phyloP scores from a whole-genome alignment of 1,140 invertebrate genomes.

The Drosophila nigromelanica region DNA sequence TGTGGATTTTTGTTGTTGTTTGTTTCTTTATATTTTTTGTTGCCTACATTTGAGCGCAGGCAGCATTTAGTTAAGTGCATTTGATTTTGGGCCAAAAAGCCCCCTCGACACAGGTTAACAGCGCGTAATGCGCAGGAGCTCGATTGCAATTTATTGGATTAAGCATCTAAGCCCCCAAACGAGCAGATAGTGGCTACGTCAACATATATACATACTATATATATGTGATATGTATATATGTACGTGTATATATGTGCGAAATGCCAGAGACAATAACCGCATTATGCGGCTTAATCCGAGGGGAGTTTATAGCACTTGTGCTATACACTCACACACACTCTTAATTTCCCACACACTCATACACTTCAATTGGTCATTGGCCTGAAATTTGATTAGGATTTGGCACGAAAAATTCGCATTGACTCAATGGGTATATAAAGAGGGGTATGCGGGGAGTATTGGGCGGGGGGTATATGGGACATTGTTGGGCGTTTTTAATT shows the following conservation, averaged over 20 bases:
- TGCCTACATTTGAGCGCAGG: constrained; percentile 56
- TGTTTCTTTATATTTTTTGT: constrained; percentile 22
- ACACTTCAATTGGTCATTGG: constrained; percentile 49
- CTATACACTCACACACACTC: constrained; percentile 10
- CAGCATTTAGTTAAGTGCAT: constrained; percentile 77
- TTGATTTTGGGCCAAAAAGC: constrained; percentile 61
- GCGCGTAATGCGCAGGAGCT: constrained; percentile 49
- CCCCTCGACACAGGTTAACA: constrained; percentile 50
- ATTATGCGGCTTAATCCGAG: constrained; percentile 53
- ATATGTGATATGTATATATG: not conserved
- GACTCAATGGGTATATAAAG: not conserved
- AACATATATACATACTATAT: constrained; percentile 15
- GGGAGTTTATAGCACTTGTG: constrained; percentile 21
- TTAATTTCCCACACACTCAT: not conserved
- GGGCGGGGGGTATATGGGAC: constrained; percentile 22
- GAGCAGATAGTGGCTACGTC: constrained; percentile 2
- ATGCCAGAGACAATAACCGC: constrained; percentile 69
- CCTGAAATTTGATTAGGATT: constrained; percentile 53
- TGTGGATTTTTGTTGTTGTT: constrained; percentile 15
- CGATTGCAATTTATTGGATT: constrained; percentile 76
- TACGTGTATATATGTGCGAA: constrained; percentile 16
- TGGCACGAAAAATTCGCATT: constrained; percentile 44
- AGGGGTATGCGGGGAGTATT: not conserved
- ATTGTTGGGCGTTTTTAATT: constrained; percentile 76
- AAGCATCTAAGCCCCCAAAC: constrained; percentile 33